Evolutionary conservation across 64 coral and sea anemone species (phyloP).

Genomic region (Stylophora pistillata): DNA sequence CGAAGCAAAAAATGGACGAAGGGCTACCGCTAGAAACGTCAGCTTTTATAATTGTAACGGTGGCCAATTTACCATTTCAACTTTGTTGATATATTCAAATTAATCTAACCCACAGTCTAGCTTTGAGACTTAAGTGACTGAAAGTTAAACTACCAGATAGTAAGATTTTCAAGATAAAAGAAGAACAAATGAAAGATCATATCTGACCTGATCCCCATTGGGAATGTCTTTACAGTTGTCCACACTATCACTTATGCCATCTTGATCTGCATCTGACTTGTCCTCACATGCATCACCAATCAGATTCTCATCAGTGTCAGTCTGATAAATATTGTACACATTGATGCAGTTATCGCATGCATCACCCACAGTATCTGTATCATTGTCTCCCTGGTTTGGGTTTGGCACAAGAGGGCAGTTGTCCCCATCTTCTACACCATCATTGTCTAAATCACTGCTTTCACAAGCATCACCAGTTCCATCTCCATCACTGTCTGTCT

Average conservation of each 20-base stretch:
- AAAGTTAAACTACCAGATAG: not conserved
- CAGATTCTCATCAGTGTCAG: slow-evolving; percentile 13
- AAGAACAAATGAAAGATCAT: not conserved
- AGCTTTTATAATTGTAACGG: too few species aligned
- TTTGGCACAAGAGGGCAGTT: slow-evolving; percentile 33
- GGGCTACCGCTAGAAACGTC: too few species aligned
- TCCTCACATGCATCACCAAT: slow-evolving; percentile 46
- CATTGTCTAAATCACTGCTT: slow-evolving; percentile 1
- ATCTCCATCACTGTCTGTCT: slow-evolving; percentile 50
- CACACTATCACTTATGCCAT: slow-evolving; percentile 16
- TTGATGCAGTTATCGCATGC: slow-evolving; percentile 30
- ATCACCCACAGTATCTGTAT: slow-evolving; percentile 34
- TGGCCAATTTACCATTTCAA: too few species aligned
- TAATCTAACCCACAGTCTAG: not conserved
- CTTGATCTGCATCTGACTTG: slow-evolving; percentile 7
- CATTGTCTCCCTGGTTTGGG: slow-evolving; percentile 38
- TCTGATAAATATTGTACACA: not conserved
- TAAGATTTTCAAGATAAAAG: not conserved
- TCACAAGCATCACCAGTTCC: slow-evolving; percentile 50
- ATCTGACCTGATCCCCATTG: slow-evolving; percentile 42
- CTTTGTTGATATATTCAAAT: too few species aligned
- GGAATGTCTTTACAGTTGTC: slow-evolving; percentile 21
- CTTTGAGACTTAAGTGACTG: too few species aligned
- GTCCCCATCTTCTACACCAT: not conserved
- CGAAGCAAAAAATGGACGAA: too few species aligned